Conservation (phyloP, 2,113 vertebrate species). For the Asarcornis scutulata region DNA sequence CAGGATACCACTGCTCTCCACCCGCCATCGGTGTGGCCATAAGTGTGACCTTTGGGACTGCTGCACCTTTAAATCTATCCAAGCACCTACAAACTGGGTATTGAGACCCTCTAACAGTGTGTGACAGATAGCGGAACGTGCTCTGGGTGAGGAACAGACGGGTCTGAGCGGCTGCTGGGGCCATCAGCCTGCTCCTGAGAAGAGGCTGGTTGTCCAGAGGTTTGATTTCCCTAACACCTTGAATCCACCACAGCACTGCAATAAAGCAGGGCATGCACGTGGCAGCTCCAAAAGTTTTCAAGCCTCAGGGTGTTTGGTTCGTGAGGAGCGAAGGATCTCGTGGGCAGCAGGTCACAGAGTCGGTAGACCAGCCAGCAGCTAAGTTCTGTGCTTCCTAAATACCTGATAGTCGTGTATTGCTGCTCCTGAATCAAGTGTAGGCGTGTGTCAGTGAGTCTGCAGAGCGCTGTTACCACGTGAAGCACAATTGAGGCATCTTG, state of each 20-base stretch:
- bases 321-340: neutral
- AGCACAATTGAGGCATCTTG: neutral
- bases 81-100: neutral
- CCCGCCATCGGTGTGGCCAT: neutral
- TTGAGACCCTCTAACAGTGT: neutral
- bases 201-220: neutral
- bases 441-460: neutral
- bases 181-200: neutral
- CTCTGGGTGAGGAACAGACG: neutral
- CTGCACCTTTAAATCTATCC: neutral
- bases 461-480: rapidly evolving
- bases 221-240: neutral
- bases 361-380: neutral
- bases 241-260: rapidly evolving
- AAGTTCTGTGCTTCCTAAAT: neutral
- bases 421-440: neutral
- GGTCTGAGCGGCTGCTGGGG: neutral
- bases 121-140: neutral
- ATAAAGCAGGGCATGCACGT: rapidly evolving
- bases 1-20: rapidly evolving
- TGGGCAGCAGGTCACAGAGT: neutral
- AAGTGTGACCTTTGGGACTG: neutral
- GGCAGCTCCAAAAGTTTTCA: neutral
- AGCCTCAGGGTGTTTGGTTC: neutral
- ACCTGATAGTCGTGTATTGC: neutral